phyloP scores from a whole-genome alignment of 2,888 invertebrate genomes.

The Lordiphosa andalusiaca region DNA sequence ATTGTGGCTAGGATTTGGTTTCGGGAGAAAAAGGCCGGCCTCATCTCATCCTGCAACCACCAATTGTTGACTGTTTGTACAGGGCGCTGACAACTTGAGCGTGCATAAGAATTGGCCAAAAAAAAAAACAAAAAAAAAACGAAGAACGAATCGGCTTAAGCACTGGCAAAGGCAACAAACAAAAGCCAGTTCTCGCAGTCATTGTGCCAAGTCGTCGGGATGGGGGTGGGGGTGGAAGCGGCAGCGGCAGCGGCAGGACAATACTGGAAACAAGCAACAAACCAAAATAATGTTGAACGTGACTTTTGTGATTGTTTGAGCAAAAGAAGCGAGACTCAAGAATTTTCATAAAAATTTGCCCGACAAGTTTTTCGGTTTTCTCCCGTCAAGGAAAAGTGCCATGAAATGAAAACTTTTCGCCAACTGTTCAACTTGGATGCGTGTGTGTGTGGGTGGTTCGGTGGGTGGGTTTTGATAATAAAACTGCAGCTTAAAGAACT shows the following conservation, averaged over 20 bases:
- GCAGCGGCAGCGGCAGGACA: constrained; percentile 13
- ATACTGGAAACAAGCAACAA: constrained; percentile 60
- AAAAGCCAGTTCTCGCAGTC: constrained; percentile 63
- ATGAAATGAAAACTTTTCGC: constrained; percentile 64
- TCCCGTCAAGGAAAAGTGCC: constrained; percentile 45
- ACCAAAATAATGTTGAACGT: constrained; percentile 76
- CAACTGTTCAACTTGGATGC: background rate
- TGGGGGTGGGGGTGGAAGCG: no score
- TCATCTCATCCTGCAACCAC: background rate
- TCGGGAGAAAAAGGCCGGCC: constrained; percentile 23
- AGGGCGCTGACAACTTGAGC: constrained; percentile 65
- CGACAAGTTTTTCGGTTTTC: constrained; percentile 59
- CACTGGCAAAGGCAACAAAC: constrained; percentile 65
- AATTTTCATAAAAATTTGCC: constrained; percentile 73
- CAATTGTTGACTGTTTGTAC: constrained; percentile 27
- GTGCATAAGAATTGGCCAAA: constrained; percentile 61
- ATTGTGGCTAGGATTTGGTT: constrained; percentile 53
- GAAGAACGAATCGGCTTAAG: constrained; percentile 61
- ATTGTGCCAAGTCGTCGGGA: constrained; percentile 53
- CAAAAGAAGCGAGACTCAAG: constrained; percentile 41
- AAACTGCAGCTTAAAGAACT: constrained; percentile 74
- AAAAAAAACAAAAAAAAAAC: constrained; percentile 12
- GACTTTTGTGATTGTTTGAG: constrained; percentile 73
- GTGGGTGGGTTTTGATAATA: constrained; percentile 55
- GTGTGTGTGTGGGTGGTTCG: constrained; percentile 11